These are phyloP conservation scores for Myiopsitta monachus DNA, from an alignment of 2,113 vertebrate genomes.

Conservation along the genomic window DNA sequence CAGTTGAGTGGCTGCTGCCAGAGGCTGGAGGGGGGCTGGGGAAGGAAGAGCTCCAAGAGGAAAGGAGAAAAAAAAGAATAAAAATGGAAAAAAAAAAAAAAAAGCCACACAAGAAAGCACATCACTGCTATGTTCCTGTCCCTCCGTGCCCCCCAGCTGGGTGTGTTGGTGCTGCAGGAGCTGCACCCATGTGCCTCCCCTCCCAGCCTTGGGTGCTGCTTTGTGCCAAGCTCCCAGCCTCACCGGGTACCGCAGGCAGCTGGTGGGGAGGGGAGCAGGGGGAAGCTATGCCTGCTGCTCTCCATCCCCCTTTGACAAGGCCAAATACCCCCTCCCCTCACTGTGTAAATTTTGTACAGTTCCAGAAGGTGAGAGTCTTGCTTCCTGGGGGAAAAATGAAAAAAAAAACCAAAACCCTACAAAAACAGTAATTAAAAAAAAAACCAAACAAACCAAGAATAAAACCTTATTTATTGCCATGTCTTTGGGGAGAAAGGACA, in stretches of 20 bases:
- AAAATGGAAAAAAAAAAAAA: background rate
- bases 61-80: background rate
- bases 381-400: conserved; percentile 72
- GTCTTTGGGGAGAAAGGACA: conserved; percentile 82
- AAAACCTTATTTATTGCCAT: conserved; percentile 87
- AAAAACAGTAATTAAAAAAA: background rate
- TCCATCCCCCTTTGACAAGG: background rate
- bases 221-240: conserved; percentile 16
- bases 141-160: background rate
- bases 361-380: conserved; percentile 81
- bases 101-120: conserved; percentile 33
- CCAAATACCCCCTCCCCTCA: background rate
- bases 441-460: conserved; percentile 2
- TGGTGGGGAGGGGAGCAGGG: background rate
- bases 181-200: background rate
- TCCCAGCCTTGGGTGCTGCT: conserved; percentile 13
- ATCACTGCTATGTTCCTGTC: conserved; percentile 48
- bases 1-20: conserved; percentile 26
- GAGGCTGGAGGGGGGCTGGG: background rate
- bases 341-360: conserved; percentile 96
- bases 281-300: background rate
- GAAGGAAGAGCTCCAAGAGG: background rate
- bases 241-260: background rate
- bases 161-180: background rate
- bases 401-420: background rate